Base-by-base conservation (phyloP, 2,797 vertebrate genomes). In the Scyliorhinus canicula region DNA sequence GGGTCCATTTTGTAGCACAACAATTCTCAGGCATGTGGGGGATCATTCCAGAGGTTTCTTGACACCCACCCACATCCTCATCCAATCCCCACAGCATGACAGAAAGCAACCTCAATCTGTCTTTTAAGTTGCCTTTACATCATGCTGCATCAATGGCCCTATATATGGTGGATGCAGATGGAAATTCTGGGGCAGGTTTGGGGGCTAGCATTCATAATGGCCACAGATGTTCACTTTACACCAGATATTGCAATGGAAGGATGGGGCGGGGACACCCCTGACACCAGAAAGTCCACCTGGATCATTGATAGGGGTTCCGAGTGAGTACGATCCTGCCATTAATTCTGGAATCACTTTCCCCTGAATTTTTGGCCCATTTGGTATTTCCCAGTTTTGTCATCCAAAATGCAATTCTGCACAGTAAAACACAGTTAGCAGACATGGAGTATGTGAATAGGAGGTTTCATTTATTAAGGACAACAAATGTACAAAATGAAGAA, bases 361-460 rank as follows among this genome's bases (percentile, higher is more conserved):
- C 40, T 44, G n/a, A n/a, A 65, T 21, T 4, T 24, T 91, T 63
- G 57, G 88, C 57, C 60, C 6, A 63, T 44, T 44, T 4, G 1
- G 9, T 91, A 9, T 57, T 57, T 57, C 93, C 26, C 40, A 71
- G 93, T 50, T 44, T 69, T 52, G 28, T 47, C 16, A 47, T 50
- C 93, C 65, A 67, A 21, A 35, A 71, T 93, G 44, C 65, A 26
- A 71, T 50, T 93, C 31, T 71, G 93, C 44, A 47, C 93, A 93
- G 63, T 71, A 93, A 93, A 50, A 93, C 50, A 93, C 93, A 93
- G 47, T 50, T 88, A 44, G 28, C 44, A 94, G 67, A 94, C 67
- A 50, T 94, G 28, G 44, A 50, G 63, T 74, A 55, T 94, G 93
- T 69, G 47, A 94, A 94, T 74, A 52, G 65, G 74, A 71, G 65